Conservation (phyloP, 2,113 vertebrate species). For the Syngnathus floridae region DNA sequence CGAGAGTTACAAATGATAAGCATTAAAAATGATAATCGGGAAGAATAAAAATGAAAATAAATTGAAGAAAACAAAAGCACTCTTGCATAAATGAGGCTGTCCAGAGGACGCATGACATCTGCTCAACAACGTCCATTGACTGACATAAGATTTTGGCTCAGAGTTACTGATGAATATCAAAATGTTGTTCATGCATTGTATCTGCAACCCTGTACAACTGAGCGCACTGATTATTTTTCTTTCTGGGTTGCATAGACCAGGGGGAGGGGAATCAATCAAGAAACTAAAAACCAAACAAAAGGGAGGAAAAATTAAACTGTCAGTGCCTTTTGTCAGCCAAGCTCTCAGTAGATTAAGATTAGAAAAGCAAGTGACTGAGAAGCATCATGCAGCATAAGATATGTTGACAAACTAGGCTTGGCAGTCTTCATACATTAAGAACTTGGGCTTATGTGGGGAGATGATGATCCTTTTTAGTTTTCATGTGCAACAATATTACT, state of each 20-base stretch:
- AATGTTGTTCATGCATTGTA: slow-evolving; percentile 26
- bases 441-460: slow-evolving; percentile 16
- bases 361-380: slow-evolving; percentile 73
- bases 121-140: slow-evolving; percentile 25
- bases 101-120: slow-evolving; percentile 15
- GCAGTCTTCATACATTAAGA: slow-evolving; percentile 80
- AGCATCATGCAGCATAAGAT: slow-evolving; percentile 81
- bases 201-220: slow-evolving; percentile 36
- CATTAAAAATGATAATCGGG: too few species aligned
- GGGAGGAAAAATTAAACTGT: slow-evolving; percentile 64
- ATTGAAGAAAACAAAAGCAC: background rate
- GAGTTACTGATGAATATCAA: slow-evolving; percentile 32
- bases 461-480: slow-evolving; percentile 10
- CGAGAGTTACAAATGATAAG: too few species aligned
- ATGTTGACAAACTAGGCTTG: slow-evolving; percentile 78
- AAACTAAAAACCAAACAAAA: slow-evolving; percentile 61
- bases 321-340: slow-evolving; percentile 72
- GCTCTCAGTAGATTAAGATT: slow-evolving; percentile 66
- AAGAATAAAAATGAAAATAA: too few species aligned
- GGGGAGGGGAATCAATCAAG: slow-evolving; percentile 41
- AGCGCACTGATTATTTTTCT: slow-evolving; percentile 25
- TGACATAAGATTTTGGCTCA: slow-evolving; percentile 16
- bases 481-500: slow-evolving; percentile 19
- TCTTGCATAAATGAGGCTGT: background rate
- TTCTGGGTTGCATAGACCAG: slow-evolving; percentile 29